phyloP scores from a whole-genome alignment of 2,113 vertebrate species.

The Cisticola juncidis region DNA sequence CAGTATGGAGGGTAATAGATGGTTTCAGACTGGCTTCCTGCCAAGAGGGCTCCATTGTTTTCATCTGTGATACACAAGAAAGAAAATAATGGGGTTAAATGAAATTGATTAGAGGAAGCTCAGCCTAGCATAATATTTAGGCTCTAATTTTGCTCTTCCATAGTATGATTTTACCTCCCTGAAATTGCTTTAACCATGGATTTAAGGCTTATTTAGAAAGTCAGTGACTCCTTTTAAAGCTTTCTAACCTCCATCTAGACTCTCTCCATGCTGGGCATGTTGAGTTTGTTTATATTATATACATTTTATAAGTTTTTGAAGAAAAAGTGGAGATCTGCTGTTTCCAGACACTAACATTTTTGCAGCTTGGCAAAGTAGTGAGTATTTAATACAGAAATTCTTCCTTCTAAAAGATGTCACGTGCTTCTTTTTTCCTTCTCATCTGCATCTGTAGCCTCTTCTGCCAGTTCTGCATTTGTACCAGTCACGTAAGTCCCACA shows the following conservation, averaged over 20 bases:
- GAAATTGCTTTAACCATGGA: neutral
- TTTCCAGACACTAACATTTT: neutral
- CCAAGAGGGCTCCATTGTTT: constrained; percentile 31
- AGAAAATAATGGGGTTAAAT: constrained; percentile 56
- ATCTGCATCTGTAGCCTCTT: neutral
- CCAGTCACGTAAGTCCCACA: neutral
- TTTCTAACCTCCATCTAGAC: neutral
- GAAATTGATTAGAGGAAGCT: constrained; percentile 18
- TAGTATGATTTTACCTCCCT: neutral
- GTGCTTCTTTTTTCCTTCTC: neutral
- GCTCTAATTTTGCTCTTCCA: neutral
- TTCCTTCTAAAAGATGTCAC: neutral
- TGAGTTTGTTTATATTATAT: neutral
- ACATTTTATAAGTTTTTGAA: neutral
- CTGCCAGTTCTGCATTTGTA: neutral
- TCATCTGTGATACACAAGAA: neutral
- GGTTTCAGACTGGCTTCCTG: constrained; percentile 5
- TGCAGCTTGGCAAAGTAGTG: neutral
- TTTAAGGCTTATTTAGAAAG: neutral
- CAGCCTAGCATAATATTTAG: neutral
- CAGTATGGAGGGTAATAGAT: neutral
- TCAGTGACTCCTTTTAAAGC: neutral
- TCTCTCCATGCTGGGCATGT: neutral
- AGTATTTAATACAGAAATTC: neutral
- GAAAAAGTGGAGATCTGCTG: neutral